Conservation (phyloP, 2,888 invertebrate genomes). For the Nebria salina region DNA sequence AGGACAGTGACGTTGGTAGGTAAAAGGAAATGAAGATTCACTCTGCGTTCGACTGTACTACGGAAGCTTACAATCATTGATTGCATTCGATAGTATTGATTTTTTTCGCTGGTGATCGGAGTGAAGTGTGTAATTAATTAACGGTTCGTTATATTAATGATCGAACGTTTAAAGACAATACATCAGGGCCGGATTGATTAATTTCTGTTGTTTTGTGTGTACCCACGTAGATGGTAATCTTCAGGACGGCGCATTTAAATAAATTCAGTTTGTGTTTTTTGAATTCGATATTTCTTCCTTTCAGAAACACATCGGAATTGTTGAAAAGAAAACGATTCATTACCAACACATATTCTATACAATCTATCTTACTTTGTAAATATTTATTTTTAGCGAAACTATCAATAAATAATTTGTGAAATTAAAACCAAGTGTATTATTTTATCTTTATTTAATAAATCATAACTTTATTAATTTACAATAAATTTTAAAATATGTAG, state of each 20-base stretch:
- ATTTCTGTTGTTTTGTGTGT: conserved; percentile 32
- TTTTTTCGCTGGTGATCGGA: conserved; percentile 48
- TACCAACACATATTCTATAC: not conserved
- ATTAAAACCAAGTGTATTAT: too few species aligned
- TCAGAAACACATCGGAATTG: not conserved
- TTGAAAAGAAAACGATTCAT: not conserved
- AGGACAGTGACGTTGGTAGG: not conserved
- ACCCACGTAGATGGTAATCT: conserved; percentile 15
- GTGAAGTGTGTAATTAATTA: conserved; percentile 50
- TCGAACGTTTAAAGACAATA: conserved; percentile 50
- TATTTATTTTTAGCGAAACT: too few species aligned
- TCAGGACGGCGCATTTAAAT: not conserved
- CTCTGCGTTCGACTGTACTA: not conserved
- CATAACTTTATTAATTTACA: too few species aligned
- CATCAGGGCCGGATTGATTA: conserved; percentile 50
- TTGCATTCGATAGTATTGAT: conserved; percentile 40
- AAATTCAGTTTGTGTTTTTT: conserved; percentile 9
- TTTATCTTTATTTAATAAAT: too few species aligned
- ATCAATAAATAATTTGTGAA: too few species aligned
- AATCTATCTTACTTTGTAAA: too few species aligned
- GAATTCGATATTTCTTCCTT: not conserved
- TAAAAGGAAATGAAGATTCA: not conserved
- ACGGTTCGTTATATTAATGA: conserved; percentile 50
- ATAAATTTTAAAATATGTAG: too few species aligned
- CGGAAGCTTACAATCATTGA: conserved; percentile 17